These are phyloP conservation scores for Drosophila melanogaster DNA, from an alignment of 1,140 invertebrate genomes.

Conservation along the genomic window DNA sequence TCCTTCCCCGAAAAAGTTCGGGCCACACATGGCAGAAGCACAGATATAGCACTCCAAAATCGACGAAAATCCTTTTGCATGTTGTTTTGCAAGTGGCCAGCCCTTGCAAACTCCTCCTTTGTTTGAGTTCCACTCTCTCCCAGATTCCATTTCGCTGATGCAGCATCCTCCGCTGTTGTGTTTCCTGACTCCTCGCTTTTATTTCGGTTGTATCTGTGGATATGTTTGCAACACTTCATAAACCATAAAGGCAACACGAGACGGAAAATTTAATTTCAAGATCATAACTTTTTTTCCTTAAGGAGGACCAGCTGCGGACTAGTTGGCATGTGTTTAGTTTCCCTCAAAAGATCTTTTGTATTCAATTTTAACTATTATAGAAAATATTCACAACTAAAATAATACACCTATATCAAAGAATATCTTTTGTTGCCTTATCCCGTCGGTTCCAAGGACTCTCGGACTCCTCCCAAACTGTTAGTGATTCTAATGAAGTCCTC, in stretches of 20 bases:
- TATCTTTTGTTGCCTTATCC: no score
- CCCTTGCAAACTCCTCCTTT: constrained; percentile 1
- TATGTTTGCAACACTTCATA: constrained; percentile 79
- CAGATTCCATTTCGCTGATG: constrained; percentile 58
- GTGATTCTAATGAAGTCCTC: no score
- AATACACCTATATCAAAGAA: no score
- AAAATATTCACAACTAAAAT: background rate
- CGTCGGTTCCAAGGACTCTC: no score
- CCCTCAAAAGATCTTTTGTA: no score
- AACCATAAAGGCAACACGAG: constrained; percentile 72
- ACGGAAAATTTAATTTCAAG: constrained; percentile 73
- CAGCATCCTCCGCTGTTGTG: constrained; percentile 38
- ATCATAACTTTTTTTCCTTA: constrained; percentile 47
- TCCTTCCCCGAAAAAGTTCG: constrained; percentile 17
- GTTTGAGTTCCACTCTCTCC: constrained; percentile 22
- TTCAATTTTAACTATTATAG: background rate
- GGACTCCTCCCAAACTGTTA: no score
- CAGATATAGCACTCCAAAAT: constrained; percentile 69
- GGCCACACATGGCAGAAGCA: constrained; percentile 64
- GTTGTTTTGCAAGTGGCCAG: constrained; percentile 69
- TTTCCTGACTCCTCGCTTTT: constrained; percentile 36
- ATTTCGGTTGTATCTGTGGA: constrained; percentile 58
- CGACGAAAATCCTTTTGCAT: constrained; percentile 82
- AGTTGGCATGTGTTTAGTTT: constrained; percentile 3
- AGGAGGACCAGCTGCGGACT: constrained; percentile 36